These are phyloP conservation scores for Panorpa germanica DNA, from an alignment of 2,888 invertebrate species.

Conservation along the genomic window DNA sequence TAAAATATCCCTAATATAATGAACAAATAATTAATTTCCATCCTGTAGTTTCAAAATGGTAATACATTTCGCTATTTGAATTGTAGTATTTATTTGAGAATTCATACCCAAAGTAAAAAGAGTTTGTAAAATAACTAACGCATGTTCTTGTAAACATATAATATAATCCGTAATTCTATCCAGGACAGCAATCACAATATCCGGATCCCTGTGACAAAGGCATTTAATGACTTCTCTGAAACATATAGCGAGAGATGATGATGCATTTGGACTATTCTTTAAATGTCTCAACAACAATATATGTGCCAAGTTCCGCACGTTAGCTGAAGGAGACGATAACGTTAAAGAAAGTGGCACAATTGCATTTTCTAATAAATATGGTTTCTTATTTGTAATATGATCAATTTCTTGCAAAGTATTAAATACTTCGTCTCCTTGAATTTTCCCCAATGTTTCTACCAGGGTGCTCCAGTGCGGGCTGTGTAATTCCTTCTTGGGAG, in stretches of 20 bases:
- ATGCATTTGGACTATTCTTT: slow-evolving; percentile 39
- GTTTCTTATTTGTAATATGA: slow-evolving; percentile 45
- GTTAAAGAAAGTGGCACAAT: slow-evolving; percentile 42
- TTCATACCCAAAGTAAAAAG: slow-evolving; percentile 69
- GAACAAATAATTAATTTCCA: slow-evolving; percentile 44
- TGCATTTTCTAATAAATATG: slow-evolving; percentile 43
- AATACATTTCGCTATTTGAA: slow-evolving; percentile 61
- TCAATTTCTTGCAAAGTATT: slow-evolving; percentile 55
- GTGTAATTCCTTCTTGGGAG: slow-evolving; percentile 18
- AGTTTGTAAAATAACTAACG: slow-evolving; percentile 52
- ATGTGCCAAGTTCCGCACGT: slow-evolving; percentile 51
- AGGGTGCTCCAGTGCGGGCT: slow-evolving; percentile 19
- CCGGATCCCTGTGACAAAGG: slow-evolving; percentile 59
- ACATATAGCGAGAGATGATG: slow-evolving; percentile 35
- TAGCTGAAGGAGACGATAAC: slow-evolving; percentile 36
- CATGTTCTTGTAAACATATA: slow-evolving; percentile 71
- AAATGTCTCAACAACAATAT: slow-evolving; percentile 50
- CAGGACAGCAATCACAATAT: slow-evolving; percentile 57
- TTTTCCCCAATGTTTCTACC: slow-evolving; percentile 21
- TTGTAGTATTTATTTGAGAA: slow-evolving; percentile 56
- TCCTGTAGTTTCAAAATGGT: slow-evolving; percentile 65
- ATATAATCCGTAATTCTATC: slow-evolving; percentile 70
- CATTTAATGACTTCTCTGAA: slow-evolving; percentile 65
- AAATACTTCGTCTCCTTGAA: slow-evolving; percentile 31
- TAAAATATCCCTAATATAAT: too few relatives aligned